Base-by-base conservation (phyloP, 2,888 invertebrate species). In the Cephus pygmeus region DNA sequence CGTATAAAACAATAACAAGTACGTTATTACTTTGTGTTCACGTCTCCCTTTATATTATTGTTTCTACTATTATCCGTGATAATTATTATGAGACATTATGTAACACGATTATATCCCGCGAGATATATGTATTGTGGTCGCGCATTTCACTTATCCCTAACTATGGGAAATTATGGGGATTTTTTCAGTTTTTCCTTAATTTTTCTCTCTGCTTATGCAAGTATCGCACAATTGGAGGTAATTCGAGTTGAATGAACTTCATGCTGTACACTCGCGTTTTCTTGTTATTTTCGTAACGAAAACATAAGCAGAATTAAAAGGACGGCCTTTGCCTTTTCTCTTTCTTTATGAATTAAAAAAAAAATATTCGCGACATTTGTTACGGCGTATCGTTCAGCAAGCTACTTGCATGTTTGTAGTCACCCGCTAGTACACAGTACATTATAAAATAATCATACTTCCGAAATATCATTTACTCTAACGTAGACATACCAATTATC, bases 1-100 rank as follows among this genome's bases (percentile, higher is more conserved):
- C 71, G 71, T 71, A 71, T 71, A 71, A 71, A 71, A 71, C 71
- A 71, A 71, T 71, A 71, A 71, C 71, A 71, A 71, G 71, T 71
- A 71, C 71, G 71, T 31, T 71, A 33, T 31, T 71, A 71, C 71
- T 31, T 71, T 33, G 71, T 9, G 71, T 34, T 71, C 23, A 56
- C 56, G 56, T 23, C 23, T 56, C 56, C 56, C 23, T 56, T 56
- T 23, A 56, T 56, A 56, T 56, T 56, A 56, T 56, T 56, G 56
- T 56, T 56, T 56, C 56, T 56, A 56, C 56, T 56, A 56, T 56
- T 56, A 56, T 56, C 56, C 56, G 56, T 56, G 56, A 56, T 56
- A 56, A 56, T 56, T 56, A 56, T 56, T 56, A 56, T 23, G 56
- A 56, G 23, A 56, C 56, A 56, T 56, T 56, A 56, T 56, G 56